Evolutionary conservation across 2,113 vertebrate genomes (phyloP), one percentile per base, ranked within the genome.

Genomic region (Malurus elegans): DNA sequence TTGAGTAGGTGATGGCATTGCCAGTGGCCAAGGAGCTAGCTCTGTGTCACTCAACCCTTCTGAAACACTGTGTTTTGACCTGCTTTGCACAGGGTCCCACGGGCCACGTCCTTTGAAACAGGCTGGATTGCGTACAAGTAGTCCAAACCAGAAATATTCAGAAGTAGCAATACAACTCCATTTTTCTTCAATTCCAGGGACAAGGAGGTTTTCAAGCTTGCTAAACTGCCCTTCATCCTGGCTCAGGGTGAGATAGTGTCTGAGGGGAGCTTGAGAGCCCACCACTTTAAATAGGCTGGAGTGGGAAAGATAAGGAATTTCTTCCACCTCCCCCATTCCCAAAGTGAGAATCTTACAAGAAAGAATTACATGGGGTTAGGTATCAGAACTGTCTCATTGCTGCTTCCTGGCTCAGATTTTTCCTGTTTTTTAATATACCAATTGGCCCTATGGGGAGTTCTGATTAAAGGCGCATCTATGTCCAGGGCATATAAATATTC

Each of bases 401-500:
- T 65, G 26, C 21, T 50, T 93, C 6, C 85, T 95, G 90, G 62
- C 60, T 70, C 28, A 53, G 62, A 57, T 82, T 65, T 84, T 75
- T 10, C 42, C 57, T 3, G 2, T 18, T 60, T 94, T 80, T 88
- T 71, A 24, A 19, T 79, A 53, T 81, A 24, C 60, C 61, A 79
- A 25, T 83, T 82, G 70, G 60, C 32, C 34, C 57, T 93, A 50
- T 34, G 3, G 65, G 75, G 61, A 75, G 29, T 38, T 90, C 42
- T 38, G 61, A 82, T 64, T 58, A 87, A 95, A 36, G 80, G 40
- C 0, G 1, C 66, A 56, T 65, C 66, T 71, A 12, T 74, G 56
- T 93, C 47, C 48, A 12, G 38, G 60, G 31, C 61, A 78, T 92
- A 87, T 90, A 86, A 95, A 86, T 92, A 81, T 60, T 86, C 54